Evolutionary conservation across 2,888 invertebrate genomes (phyloP).

Genomic region (Lepidocyrtoides sp.): DNA sequence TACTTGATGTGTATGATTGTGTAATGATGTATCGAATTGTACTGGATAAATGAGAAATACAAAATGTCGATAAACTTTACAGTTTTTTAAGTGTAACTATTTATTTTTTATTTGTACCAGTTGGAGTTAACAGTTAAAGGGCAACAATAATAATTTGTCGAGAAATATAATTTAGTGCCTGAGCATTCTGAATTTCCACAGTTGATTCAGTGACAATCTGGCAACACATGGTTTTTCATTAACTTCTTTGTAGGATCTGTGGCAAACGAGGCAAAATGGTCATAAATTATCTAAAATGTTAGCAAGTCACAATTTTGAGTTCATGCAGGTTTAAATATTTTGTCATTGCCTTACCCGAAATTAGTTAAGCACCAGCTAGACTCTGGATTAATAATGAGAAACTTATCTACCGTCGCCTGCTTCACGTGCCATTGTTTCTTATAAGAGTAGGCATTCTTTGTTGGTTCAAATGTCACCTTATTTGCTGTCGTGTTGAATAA

Average conservation of each 20-base stretch:
- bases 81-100: neutral
- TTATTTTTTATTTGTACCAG: conserved; percentile 10
- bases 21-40: neutral
- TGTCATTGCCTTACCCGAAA: conserved; percentile 60
- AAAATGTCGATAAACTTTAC: neutral
- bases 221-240: conserved; percentile 68
- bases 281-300: neutral
- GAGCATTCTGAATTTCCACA: conserved; percentile 79
- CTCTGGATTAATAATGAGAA: conserved; percentile 74
- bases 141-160: conserved; percentile 17
- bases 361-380: conserved; percentile 75
- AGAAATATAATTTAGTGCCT: neutral
- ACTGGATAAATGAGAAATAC: neutral
- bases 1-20: neutral
- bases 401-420: conserved; percentile 58
- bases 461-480: conserved; percentile 69
- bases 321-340: neutral
- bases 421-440: conserved; percentile 79
- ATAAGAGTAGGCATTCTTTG: conserved; percentile 76
- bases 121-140: no score
- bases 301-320: neutral
- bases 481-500: conserved; percentile 75
- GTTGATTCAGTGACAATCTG: conserved; percentile 58
- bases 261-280: neutral
- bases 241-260: conserved; percentile 74